These are phyloP conservation scores for Stenoptilia bipunctidactyla DNA, from an alignment of 2,888 invertebrate species.

Conservation along the genomic window DNA sequence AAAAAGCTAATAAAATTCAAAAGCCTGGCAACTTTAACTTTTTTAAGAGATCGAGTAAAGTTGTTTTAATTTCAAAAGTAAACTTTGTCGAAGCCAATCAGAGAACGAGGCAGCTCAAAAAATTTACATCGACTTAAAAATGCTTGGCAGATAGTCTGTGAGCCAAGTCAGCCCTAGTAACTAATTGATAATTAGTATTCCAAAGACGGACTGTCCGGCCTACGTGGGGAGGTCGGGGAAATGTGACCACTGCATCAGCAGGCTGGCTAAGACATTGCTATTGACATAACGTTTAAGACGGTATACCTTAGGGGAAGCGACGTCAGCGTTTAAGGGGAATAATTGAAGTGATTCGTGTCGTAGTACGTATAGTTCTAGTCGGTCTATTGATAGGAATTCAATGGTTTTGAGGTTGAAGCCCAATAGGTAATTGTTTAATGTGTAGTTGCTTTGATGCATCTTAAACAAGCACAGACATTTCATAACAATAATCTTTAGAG, in stretches of 20 bases:
- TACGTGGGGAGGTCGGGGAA: constrained; percentile 31
- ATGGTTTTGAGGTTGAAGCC: no score
- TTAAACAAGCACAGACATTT: no score
- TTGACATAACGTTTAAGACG: constrained; percentile 33
- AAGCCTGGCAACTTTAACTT: no score
- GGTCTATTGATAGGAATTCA: no score
- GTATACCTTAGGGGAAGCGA: constrained; percentile 29
- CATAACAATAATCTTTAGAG: no score
- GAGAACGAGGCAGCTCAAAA: neutral
- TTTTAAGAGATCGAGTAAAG: no score
- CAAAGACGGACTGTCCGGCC: constrained; percentile 40
- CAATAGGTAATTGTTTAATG: no score
- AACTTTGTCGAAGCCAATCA: constrained; percentile 4
- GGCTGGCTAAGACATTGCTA: constrained; percentile 34
- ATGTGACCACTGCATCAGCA: constrained; percentile 35
- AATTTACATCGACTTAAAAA: constrained; percentile 14
- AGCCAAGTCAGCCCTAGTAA: constrained; percentile 23
- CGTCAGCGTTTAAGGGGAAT: constrained; percentile 19
- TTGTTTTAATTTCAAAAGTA: constrained; percentile 1
- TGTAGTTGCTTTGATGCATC: no score
- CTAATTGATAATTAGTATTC: constrained; percentile 65
- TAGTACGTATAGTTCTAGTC: neutral
- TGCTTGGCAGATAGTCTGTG: constrained; percentile 7
- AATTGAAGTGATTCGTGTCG: neutral
- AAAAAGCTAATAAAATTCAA: no score